A percentile compares a stretch with the other conserved stretches of the same genome.
Evolutionary conservation across 2,113 vertebrate species (phyloP).

Genomic region (Meriones unguiculatus): DNA sequence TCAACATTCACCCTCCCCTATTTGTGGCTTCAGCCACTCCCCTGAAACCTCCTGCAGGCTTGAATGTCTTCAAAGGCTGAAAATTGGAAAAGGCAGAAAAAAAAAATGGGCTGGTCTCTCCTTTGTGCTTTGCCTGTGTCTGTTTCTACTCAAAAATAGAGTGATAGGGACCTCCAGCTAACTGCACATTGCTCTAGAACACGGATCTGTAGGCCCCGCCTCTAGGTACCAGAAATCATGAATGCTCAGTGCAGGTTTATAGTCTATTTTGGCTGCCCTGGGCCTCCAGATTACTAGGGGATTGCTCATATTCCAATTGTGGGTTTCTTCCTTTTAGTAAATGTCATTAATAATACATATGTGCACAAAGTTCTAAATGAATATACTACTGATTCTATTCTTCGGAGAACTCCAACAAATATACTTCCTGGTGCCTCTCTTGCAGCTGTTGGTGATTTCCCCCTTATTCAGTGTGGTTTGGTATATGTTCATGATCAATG

Average conservation of each 20-base stretch:
- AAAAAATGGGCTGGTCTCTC: not conserved
- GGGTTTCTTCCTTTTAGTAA: not conserved
- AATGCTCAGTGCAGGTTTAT: not conserved
- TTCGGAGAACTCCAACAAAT: not conserved
- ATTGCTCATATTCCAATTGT: not conserved
- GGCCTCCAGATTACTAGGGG: not conserved
- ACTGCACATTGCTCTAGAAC: not conserved
- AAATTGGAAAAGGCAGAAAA: not conserved
- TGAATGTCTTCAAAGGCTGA: not conserved
- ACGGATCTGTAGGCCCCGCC: not conserved
- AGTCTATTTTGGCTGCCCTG: not conserved
- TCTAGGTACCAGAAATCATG: not conserved
- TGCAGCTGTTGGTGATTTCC: constrained; percentile 1
- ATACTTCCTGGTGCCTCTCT: not conserved
- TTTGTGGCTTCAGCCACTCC: not conserved
- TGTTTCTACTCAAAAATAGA: not conserved
- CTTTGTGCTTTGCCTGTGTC: not conserved
- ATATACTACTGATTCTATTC: not conserved
- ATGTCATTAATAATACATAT: not conserved
- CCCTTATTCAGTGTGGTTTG: constrained; percentile 3
- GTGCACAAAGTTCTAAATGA: not conserved
- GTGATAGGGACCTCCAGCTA: not conserved
- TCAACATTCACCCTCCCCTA: not conserved
- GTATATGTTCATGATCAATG: not conserved
- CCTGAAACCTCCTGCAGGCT: not conserved